Base-by-base conservation (phyloP, 2,797 vertebrate species). In the Neostethus bicornis region DNA sequence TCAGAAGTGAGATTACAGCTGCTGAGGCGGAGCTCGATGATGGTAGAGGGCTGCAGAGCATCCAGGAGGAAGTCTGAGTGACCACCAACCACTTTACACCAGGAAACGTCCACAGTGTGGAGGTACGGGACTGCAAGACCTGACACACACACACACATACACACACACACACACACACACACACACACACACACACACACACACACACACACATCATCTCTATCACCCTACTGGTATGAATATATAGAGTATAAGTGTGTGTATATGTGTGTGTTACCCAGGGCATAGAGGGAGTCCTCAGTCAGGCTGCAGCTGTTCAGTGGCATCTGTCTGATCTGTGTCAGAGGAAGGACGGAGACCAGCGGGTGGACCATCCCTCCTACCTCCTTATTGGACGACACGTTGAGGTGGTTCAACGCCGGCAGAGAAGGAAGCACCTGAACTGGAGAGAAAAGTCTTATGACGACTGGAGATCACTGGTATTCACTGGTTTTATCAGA, bases 21-120 rank as follows among this genome's bases (percentile, higher is more conserved):
- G 89, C 93, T 94, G 84, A 96, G 90, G 69, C 83, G 88, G 59
- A 96, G 90, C 73, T 92, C 93, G 69, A 74, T 80, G 66, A 96
- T 51, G 2, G 71, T 60, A 1, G 90, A 86, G 29, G 83, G 83
- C 77, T 91, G 90, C 57, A 96, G 57, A 0, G 82, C 86, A 38
- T 92, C 92, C 73, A 94, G 85, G 67, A 97, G 87, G 73, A 92
- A 77, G 39, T 85, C 71, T 61, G 95, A 68, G 61, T 88, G 94
- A 28, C 94, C 93, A 4, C 94, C 93, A 32, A 96, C 90, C 77
- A 91, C 92, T 68, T 96, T 97, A 87, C 93, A 93, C 96, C 96
- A 98, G 62, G 96, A 97, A 45, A 97, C 83, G 60, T 92, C 89
- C 79, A 98, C 58, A 8, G 67, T 83, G 86, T 82, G 80, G 79